phyloP scores from a whole-genome alignment of 2,113 vertebrate species.

The Puffinus mauretanicus region DNA sequence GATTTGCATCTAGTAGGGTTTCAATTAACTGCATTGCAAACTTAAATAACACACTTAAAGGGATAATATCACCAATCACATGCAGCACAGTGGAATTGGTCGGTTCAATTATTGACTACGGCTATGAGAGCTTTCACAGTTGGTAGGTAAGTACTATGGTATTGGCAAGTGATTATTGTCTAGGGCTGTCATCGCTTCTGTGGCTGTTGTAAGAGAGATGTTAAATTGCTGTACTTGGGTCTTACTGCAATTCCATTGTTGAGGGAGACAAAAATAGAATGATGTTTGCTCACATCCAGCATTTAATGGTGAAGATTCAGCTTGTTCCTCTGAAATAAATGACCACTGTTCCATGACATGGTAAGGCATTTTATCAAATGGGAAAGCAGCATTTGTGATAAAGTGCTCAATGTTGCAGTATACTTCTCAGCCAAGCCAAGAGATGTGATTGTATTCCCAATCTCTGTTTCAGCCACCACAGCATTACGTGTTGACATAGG shows the following conservation, averaged over 20 bases:
- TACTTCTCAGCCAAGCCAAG: conserved; percentile 30
- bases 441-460: conserved; percentile 53
- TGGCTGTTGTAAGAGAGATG: conserved; percentile 39
- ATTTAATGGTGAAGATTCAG: conserved; percentile 38
- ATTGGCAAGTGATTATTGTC: conserved; percentile 48
- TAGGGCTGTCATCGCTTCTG: conserved; percentile 31
- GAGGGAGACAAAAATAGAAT: conserved; percentile 32
- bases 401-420: neutral
- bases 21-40: conserved; percentile 84
- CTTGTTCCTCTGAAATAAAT: conserved; percentile 55
- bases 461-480: conserved; percentile 42
- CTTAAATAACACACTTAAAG: conserved; percentile 83
- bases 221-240: conserved; percentile 41
- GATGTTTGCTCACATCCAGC: conserved; percentile 18
- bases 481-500: conserved; percentile 52
- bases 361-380: conserved; percentile 60
- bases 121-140: conserved; percentile 61
- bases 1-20: conserved; percentile 86
- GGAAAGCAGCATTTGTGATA: conserved; percentile 42
- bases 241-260: conserved; percentile 36
- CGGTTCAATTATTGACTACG: conserved; percentile 63
- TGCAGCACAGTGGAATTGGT: conserved; percentile 64
- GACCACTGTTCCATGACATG: conserved; percentile 35
- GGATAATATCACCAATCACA: conserved; percentile 80
- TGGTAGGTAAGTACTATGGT: conserved; percentile 40